Conservation (phyloP, 2,888 invertebrate species). For the Drosophila testacea region DNA sequence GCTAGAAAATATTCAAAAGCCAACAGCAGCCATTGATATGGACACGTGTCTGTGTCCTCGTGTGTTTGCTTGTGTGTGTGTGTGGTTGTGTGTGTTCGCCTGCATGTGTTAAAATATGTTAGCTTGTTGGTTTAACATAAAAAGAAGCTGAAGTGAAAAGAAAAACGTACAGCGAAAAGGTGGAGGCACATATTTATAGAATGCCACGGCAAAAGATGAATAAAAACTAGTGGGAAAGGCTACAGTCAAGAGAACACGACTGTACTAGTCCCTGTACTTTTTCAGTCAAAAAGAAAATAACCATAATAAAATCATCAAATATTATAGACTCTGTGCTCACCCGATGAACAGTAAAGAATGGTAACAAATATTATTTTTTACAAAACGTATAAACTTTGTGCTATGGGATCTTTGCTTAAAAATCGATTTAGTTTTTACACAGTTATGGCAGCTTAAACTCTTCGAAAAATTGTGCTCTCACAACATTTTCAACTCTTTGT, state of each 20-base stretch:
- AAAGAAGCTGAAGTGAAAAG: slow-evolving; percentile 42
- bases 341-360: too few relatives aligned
- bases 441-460: too few relatives aligned
- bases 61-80: slow-evolving; percentile 31
- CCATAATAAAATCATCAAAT: too few relatives aligned
- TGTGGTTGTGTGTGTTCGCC: slow-evolving; percentile 41
- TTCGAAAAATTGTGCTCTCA: too few relatives aligned
- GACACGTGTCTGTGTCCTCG: slow-evolving; percentile 59
- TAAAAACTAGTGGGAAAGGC: not conserved
- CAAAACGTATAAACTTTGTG: too few relatives aligned
- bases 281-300: too few relatives aligned
- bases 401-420: too few relatives aligned
- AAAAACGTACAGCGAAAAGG: slow-evolving; percentile 64
- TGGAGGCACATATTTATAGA: slow-evolving; percentile 74
- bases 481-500: too few relatives aligned
- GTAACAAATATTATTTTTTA: too few relatives aligned
- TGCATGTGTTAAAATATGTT: slow-evolving; percentile 79
- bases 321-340: too few relatives aligned
- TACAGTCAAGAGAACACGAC: not conserved
- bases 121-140: slow-evolving; percentile 78
- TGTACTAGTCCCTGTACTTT: not conserved
- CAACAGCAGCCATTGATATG: slow-evolving; percentile 71
- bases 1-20: slow-evolving; percentile 74
- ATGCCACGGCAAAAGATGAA: slow-evolving; percentile 41
- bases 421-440: too few relatives aligned